A percentile compares a stretch with the other conserved stretches of the same genome.
These are phyloP conservation scores for Cacatua alba DNA, from an alignment of 2,113 vertebrate genomes.

Conservation along the genomic window DNA sequence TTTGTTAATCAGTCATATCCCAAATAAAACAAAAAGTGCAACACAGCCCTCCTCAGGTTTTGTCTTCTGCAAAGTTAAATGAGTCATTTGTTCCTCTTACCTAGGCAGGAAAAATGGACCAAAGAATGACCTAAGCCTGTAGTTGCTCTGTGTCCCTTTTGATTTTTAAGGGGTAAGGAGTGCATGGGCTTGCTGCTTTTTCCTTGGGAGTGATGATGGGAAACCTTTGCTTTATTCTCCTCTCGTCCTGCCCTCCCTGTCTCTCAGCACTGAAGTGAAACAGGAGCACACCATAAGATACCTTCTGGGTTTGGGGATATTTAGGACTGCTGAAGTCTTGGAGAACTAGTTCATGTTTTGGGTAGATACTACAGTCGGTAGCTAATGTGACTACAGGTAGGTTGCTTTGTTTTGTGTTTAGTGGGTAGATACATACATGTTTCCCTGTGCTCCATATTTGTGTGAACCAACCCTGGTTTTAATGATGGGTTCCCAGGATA, in stretches of 20 bases:
- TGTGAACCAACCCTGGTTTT: background rate
- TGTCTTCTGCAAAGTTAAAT: constrained; percentile 9
- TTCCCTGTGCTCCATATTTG: background rate
- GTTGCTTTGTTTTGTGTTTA: background rate
- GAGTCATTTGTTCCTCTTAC: background rate
- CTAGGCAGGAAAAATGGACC: background rate
- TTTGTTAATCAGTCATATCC: constrained; percentile 22
- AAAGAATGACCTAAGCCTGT: background rate
- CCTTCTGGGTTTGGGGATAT: background rate
- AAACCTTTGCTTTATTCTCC: background rate
- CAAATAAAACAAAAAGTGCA: constrained; percentile 53
- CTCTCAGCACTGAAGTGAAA: background rate
- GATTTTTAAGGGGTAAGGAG: background rate
- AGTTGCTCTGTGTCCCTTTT: background rate
- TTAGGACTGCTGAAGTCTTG: background rate
- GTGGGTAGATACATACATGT: accelerated
- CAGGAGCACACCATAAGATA: background rate
- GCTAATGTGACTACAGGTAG: background rate
- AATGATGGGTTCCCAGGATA: background rate
- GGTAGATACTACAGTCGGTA: background rate
- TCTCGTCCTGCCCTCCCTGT: background rate
- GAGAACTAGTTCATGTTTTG: background rate
- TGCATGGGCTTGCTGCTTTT: background rate
- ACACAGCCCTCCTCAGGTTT: constrained; percentile 15
- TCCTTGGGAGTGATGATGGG: background rate